A percentile compares a stretch with the other conserved stretches of the same genome.
Conservation (phyloP, 2,797 vertebrate species). For the Tolypeutes matacus region DNA sequence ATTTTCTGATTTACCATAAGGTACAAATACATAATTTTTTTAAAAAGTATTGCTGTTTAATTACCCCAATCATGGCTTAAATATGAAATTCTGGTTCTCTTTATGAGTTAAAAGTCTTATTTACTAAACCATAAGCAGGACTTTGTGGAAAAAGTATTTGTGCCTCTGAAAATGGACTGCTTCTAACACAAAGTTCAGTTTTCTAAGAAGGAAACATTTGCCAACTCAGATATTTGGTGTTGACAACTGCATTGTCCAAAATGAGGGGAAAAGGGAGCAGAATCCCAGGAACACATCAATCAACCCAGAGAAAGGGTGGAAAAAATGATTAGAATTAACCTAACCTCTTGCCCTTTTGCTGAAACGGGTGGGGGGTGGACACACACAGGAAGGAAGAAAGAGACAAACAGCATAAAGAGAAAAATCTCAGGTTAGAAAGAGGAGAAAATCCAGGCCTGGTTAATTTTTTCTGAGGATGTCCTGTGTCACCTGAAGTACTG, state of each 20-base stretch:
- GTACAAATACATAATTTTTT: conserved; percentile 5
- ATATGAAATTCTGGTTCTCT: conserved; percentile 49
- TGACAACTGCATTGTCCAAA: conserved; percentile 12
- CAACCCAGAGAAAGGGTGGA: conserved; percentile 49
- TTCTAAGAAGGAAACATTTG: background rate
- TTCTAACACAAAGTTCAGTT: conserved; percentile 19
- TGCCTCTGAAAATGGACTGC: conserved; percentile 19
- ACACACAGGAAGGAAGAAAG: conserved; percentile 53
- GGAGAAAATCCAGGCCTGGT: conserved; percentile 84
- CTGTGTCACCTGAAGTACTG: conserved; percentile 92
- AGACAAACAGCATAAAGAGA: conserved; percentile 60
- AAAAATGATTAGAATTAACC: conserved; percentile 36
- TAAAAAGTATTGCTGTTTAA: background rate
- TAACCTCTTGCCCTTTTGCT: conserved; percentile 40
- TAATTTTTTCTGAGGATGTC: conserved; percentile 83
- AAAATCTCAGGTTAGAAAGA: conserved; percentile 83
- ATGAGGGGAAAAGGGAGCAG: background rate
- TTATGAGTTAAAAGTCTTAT: conserved; percentile 4
- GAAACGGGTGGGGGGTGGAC: conserved; percentile 65
- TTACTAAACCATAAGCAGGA: conserved; percentile 24
- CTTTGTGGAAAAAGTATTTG: background rate
- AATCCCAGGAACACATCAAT: conserved; percentile 39
- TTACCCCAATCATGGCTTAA: conserved; percentile 2
- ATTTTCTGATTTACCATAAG: conserved; percentile 52
- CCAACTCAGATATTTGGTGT: conserved; percentile 11